Evolutionary conservation across 1,140 invertebrate species (phyloP), one percentile per base, ranked within the genome.

Genomic region (Macrobrachium rosenbergii): DNA sequence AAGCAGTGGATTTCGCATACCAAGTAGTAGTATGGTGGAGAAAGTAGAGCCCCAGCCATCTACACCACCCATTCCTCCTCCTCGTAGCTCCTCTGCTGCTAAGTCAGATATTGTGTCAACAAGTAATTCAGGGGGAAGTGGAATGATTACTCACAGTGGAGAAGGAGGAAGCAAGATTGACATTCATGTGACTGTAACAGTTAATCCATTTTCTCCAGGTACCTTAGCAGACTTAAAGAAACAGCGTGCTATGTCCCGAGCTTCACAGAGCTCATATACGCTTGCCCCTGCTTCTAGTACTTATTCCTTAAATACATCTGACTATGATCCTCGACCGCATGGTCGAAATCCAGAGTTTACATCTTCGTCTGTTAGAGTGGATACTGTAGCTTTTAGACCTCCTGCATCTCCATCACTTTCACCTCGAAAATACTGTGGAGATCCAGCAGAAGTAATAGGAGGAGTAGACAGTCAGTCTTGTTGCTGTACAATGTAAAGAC

Each of bases 211-310:
- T 62, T 87, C 82, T 79, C 91, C 92, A 12, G 92, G 93, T 83
- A 97, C 96, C 43, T 94, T 98, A 88, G 96, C 96, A 59, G 97
- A 98, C 92, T 93, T 98, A 91, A 98, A 98, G 92, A 97, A 97
- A 91, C 96, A 97, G 91, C 93, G 97, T 87, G 94, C 96, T 16
- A 95, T 96, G 89, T 96, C 95, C 90, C 93, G 96, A 60, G 88
- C 82, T 28, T 82, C 88, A 16, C 89, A 89, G 67, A 88, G 73
- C 64, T 90, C 89, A 21, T 87, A 86, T 58, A 88, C 89, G 5
- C 75, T 87, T 8, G 78, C 87, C 16, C 78, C 82, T 16, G 87
- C 87, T 58, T 83, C 87, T 28, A 87, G 83, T 67, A 85, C 83
- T 10, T 89, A 85, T 77, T 89, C 88, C 28, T 64, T 89, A 12